These are phyloP conservation scores for Abrostola tripartita DNA, from an alignment of 2,888 invertebrate species.

Conservation along the genomic window DNA sequence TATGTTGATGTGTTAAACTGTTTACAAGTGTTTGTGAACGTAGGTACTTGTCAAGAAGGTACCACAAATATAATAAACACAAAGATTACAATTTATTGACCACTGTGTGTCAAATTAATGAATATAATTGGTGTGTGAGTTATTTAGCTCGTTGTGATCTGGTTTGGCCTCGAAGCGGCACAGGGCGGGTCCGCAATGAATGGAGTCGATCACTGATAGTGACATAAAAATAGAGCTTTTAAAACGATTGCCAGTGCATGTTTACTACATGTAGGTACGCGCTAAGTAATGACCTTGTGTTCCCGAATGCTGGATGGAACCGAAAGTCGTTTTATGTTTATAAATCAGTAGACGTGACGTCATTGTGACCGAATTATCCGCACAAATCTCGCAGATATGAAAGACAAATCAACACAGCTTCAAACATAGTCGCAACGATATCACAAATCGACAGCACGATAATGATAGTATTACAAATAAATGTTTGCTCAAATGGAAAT, in stretches of 20 bases:
- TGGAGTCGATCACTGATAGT: constrained; percentile 65
- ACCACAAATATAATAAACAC: no score
- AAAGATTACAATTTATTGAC: not conserved
- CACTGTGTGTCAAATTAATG: constrained; percentile 36
- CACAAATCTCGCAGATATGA: constrained; percentile 64
- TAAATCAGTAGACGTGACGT: constrained; percentile 85
- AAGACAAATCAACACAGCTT: constrained; percentile 51
- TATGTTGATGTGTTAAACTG: no score
- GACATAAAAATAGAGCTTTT: constrained; percentile 79
- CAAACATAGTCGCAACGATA: constrained; percentile 27
- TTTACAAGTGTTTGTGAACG: no score
- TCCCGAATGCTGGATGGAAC: constrained; percentile 79
- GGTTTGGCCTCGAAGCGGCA: constrained; percentile 54
- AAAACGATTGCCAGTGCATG: constrained; percentile 78
- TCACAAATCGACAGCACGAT: constrained; percentile 25
- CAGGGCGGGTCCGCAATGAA: constrained; percentile 79
- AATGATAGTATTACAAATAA: constrained; percentile 19
- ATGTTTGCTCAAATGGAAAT: constrained; percentile 37
- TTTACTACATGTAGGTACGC: constrained; percentile 74
- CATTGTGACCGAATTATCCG: constrained; percentile 80
- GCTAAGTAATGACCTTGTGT: constrained; percentile 81
- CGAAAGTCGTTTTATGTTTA: constrained; percentile 82
- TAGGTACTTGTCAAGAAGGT: no score
- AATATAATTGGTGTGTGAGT: constrained; percentile 43
- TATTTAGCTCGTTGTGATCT: constrained; percentile 42